phyloP scores from a whole-genome alignment of 2,888 invertebrate species.

The Acleris literana region DNA sequence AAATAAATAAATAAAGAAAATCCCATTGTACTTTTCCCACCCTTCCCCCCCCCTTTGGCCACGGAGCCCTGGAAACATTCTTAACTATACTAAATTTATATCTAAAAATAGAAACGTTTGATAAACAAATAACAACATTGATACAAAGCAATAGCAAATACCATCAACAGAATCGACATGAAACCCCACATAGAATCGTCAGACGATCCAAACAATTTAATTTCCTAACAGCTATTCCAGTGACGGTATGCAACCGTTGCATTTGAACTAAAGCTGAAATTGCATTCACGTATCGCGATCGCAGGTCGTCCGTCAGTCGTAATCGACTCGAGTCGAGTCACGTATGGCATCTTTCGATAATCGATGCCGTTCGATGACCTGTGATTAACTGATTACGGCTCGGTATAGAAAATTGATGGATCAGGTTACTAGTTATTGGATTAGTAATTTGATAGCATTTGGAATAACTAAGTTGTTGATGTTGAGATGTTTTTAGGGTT shows the following conservation, averaged over 20 bases:
- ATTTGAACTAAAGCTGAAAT: slow-evolving; percentile 27
- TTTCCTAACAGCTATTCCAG: slow-evolving; percentile 24
- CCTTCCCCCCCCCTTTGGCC: too few species aligned
- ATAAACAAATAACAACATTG: too few species aligned
- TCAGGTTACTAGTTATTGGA: slow-evolving; percentile 18
- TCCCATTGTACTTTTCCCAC: too few species aligned
- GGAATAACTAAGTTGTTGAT: background rate
- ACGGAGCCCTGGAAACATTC: too few species aligned
- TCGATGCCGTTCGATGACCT: slow-evolving; percentile 22
- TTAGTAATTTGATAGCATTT: slow-evolving; percentile 1
- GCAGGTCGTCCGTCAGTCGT: slow-evolving; percentile 3
- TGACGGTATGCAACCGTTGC: slow-evolving; percentile 15
- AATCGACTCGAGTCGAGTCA: slow-evolving; percentile 14
- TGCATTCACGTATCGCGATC: slow-evolving; percentile 15
- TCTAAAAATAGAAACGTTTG: too few species aligned
- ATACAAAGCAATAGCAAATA: too few species aligned
- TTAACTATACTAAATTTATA: too few species aligned
- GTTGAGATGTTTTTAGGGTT: background rate
- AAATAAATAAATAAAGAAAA: too few species aligned
- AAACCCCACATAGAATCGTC: background rate
- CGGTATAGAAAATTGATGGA: slow-evolving; percentile 9
- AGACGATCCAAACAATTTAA: slow-evolving; percentile 23
- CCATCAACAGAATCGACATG: too few species aligned
- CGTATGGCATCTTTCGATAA: slow-evolving; percentile 24
- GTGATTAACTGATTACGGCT: slow-evolving; percentile 11